These are phyloP conservation scores for Sula dactylatra DNA, from an alignment of 2,113 vertebrate species.

Conservation along the genomic window DNA sequence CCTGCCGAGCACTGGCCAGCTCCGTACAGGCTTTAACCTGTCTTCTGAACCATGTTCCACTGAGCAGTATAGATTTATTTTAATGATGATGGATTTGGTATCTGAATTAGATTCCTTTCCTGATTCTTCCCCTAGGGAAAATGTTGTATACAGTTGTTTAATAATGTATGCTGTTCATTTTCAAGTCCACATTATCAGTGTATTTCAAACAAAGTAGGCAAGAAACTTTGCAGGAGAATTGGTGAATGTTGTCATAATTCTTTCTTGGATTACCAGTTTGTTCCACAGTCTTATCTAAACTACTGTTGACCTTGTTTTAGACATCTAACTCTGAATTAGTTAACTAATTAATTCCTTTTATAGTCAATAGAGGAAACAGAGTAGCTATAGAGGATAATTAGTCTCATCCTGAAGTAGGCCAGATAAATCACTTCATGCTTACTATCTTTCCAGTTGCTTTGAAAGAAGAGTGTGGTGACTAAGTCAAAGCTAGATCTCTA, in stretches of 20 bases:
- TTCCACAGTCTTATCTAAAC: neutral
- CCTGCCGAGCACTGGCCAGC: fast-evolving
- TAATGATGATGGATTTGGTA: neutral
- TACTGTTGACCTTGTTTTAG: neutral
- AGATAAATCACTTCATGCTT: neutral
- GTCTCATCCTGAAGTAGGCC: neutral
- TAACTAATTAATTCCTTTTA: neutral
- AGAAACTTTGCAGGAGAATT: neutral
- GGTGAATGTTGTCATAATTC: neutral
- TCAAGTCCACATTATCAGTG: neutral
- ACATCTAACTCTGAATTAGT: neutral
- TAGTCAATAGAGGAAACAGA: neutral
- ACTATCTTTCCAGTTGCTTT: neutral
- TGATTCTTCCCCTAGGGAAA: neutral
- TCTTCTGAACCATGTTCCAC: neutral
- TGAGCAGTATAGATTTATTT: neutral
- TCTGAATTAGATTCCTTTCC: neutral
- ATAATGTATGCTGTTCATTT: neutral
- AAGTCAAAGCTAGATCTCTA: neutral
- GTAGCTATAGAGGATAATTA: neutral
- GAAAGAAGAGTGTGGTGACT: neutral
- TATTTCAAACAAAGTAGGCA: neutral
- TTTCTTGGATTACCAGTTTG: neutral
- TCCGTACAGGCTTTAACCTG: neutral
- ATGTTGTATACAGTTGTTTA: neutral